Conservation (phyloP, 2,888 invertebrate genomes). For the Argyra leucocephala region DNA sequence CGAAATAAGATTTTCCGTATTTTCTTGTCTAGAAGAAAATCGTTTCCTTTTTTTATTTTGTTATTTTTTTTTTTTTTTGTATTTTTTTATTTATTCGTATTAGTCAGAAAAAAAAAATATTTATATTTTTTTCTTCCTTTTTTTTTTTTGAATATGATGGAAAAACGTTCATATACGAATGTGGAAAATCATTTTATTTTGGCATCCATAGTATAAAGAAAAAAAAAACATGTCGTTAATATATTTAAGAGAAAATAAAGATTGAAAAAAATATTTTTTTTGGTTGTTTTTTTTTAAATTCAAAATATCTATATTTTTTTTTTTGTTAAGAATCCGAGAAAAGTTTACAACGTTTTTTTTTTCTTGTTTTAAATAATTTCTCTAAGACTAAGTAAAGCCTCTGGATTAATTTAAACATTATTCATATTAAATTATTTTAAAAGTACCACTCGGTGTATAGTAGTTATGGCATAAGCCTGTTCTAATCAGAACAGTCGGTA, state of each 20-base stretch:
- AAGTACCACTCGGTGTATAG: no score
- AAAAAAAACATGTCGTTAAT: neutral
- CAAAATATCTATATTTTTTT: no score
- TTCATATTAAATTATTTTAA: no score
- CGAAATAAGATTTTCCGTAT: constrained; percentile 8
- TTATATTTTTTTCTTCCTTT: neutral
- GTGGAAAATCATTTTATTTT: neutral
- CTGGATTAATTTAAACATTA: no score
- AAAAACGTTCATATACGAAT: neutral
- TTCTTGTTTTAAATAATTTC: no score
- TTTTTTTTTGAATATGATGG: neutral
- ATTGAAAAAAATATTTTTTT: no score
- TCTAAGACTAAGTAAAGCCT: no score
- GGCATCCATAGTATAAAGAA: neutral
- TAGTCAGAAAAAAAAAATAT: neutral
- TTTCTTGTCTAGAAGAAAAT: neutral
- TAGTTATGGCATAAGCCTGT: no score
- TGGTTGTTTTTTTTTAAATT: no score
- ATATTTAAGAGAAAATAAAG: neutral
- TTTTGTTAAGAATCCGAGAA: no score
- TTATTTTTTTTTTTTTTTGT: neutral
- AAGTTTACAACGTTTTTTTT: no score
- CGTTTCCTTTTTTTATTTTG: neutral
- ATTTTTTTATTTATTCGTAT: neutral
- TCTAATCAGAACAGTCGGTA: no score